Conservation (phyloP, 2,888 invertebrate species). For the Athalia cordata region DNA sequence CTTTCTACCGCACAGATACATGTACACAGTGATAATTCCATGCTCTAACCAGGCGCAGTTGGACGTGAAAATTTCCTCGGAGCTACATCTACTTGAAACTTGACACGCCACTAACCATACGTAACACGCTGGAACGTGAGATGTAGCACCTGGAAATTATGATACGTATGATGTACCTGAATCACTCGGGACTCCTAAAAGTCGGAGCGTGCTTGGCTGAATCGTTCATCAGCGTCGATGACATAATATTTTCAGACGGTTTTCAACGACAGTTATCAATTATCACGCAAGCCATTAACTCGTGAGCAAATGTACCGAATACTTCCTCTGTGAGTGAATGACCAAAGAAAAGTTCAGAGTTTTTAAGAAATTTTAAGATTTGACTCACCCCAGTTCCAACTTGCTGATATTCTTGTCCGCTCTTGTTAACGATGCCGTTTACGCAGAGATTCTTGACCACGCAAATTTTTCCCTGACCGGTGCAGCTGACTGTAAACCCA, state of each 20-base stretch:
- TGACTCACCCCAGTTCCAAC: constrained; percentile 76
- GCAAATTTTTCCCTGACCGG: constrained; percentile 78
- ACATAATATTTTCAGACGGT: constrained; percentile 22
- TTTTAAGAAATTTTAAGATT: neutral
- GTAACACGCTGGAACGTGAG: constrained; percentile 13
- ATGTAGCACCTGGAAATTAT: neutral
- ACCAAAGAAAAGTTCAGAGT: neutral
- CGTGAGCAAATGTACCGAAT: neutral
- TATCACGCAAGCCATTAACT: neutral
- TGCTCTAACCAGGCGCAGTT: neutral
- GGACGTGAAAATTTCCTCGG: neutral
- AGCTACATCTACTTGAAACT: neutral
- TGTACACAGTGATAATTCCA: neutral
- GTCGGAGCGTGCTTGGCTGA: neutral
- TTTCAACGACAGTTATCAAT: neutral
- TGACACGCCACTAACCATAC: constrained; percentile 16
- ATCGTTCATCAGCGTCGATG: constrained; percentile 19
- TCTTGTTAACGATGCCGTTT: constrained; percentile 77
- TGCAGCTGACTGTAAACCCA: constrained; percentile 76
- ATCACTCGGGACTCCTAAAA: constrained; percentile 10
- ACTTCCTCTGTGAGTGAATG: neutral
- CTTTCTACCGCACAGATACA: constrained; percentile 25
- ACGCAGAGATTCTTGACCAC: constrained; percentile 78
- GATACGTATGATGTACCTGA: neutral
- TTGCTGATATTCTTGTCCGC: constrained; percentile 74